Evolutionary conservation across 1,140 invertebrate genomes (phyloP), one percentile per base, ranked within the genome.

Genomic region (Ostrea denselamellosa): DNA sequence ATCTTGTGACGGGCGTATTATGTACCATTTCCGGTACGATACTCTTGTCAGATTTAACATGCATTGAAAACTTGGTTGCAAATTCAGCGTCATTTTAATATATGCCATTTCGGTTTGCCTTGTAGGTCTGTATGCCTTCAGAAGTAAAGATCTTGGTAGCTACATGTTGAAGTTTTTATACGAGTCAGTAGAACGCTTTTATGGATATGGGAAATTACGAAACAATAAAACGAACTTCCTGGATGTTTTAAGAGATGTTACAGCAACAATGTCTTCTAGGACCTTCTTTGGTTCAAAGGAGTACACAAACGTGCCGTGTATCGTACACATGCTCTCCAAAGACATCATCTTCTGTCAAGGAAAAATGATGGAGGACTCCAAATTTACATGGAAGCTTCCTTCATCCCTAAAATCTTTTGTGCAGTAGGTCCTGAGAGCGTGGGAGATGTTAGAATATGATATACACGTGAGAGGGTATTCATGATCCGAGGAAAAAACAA

Each of bases 151-250:
- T 8, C 1, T 8, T 53, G 82, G 82, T 8, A 83, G 82, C 19
- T 83, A 83, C 82, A 52, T 83, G 82, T 54, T 83, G n/a, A 10
- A 51, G 52, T 10, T 83, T 8, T 34, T 83, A 17, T 83, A 53
- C 19, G 19, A 83, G n/a, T 17, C 12, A 14, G 52, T 54, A 53
- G 52, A 83, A 83, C 51, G n/a, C 8, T 52, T 17, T 83, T 83
- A 83, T 52, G 82, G 34, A 52, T n/a, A 83, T 52, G 82, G 82
- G 8, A n/a, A 34, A 51, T 44, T 71, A 28, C 34, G 14, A 83
- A 10, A 52, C n/a, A 52, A 52, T 83, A 22, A 83, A 0, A 83
- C 82, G 2, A 10, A 83, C n/a, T 83, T 83, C 28, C 28, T 83
- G n/a, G 44, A 52, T 7, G 82, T 83, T 52, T 51, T 83, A 12